A percentile compares a stretch with the other conserved stretches of the same genome.
phyloP scores from a whole-genome alignment of 2,888 invertebrate species.

The Muschampia plurimacula region DNA sequence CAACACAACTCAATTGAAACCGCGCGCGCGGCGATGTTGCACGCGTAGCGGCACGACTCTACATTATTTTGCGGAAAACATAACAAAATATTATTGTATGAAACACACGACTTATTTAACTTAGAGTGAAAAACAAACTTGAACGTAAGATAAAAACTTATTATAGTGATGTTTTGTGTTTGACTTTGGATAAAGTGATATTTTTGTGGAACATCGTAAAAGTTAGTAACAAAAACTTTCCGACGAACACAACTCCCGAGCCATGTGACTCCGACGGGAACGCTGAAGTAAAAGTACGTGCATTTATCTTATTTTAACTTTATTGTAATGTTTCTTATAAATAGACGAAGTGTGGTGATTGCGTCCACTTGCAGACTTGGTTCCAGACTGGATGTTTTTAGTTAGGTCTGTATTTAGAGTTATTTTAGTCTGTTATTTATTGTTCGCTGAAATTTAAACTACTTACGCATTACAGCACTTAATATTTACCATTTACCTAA shows the following conservation, averaged over 20 bases:
- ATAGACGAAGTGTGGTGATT: constrained; percentile 53
- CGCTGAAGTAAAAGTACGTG: constrained; percentile 73
- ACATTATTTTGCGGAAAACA: constrained; percentile 49
- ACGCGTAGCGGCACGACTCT: constrained; percentile 46
- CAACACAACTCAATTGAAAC: constrained; percentile 59
- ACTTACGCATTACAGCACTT: constrained; percentile 33
- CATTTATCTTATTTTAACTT: constrained; percentile 67
- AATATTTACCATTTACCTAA: not conserved
- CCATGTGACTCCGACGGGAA: constrained; percentile 77
- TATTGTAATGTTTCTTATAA: constrained; percentile 64
- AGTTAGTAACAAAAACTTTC: constrained; percentile 61
- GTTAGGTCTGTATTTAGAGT: constrained; percentile 49
- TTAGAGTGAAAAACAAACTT: constrained; percentile 12
- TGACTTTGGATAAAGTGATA: constrained; percentile 35
- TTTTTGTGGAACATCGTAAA: constrained; percentile 41
- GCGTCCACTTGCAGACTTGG: constrained; percentile 47
- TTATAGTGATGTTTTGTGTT: constrained; percentile 29
- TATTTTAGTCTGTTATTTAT: constrained; percentile 25
- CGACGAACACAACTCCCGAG: constrained; percentile 63
- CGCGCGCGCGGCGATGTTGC: constrained; percentile 66
- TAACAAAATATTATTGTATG: constrained; percentile 47
- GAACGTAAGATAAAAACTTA: constrained; percentile 11
- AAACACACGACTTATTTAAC: constrained; percentile 9
- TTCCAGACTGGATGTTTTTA: not conserved
- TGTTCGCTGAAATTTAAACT: constrained; percentile 21